Base-by-base conservation (phyloP, 2,113 vertebrate genomes). In the Bubo bubo region DNA sequence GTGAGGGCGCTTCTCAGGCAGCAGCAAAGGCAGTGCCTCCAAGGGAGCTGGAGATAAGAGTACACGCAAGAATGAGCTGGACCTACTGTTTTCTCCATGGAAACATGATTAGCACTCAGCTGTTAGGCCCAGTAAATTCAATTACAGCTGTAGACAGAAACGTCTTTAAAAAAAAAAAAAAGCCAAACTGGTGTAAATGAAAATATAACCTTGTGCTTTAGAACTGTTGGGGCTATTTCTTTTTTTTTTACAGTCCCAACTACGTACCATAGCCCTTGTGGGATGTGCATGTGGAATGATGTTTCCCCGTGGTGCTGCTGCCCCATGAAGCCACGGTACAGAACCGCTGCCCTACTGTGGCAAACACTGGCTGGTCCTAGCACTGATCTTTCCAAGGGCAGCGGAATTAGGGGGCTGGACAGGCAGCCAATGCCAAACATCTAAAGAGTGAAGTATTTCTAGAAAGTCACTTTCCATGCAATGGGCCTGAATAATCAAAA, bases 51-150 rank as follows among this genome's bases (percentile, higher is more conserved):
- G 62, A 95, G 76, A 85, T 92, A 91, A 79, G 49, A 73, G 45
- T 21, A 52, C 30, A 18, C 2, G 1, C 0, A 3, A 97, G 68
- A 71, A 87, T 14, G 41, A 94, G 76, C 70, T 64, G 70, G 67
- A 79, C 73, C 68, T 60, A 79, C 86, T 64, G 60, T 94, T 92
- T 92, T 95, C 93, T 94, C 95, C 93, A 82, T 96, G 91, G 95
- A 96, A 96, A 96, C 93, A 53, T 4, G 8, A 58, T 58, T 95
- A 76, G 59, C 76, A 63, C 58, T 96, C 83, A 34, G 75, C 75
- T 86, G 41, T 72, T 79, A 68, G 53, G 34, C 35, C 53, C 49
- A 75, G 56, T 63, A 92, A 97, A 91, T 89, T 56, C 64, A 92
- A 71, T 97, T 93, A 91, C 10, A 12, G 34, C 68, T 86, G 52